Evolutionary conservation across 1,140 invertebrate genomes (phyloP).

Genomic region (Mercenaria mercenaria): DNA sequence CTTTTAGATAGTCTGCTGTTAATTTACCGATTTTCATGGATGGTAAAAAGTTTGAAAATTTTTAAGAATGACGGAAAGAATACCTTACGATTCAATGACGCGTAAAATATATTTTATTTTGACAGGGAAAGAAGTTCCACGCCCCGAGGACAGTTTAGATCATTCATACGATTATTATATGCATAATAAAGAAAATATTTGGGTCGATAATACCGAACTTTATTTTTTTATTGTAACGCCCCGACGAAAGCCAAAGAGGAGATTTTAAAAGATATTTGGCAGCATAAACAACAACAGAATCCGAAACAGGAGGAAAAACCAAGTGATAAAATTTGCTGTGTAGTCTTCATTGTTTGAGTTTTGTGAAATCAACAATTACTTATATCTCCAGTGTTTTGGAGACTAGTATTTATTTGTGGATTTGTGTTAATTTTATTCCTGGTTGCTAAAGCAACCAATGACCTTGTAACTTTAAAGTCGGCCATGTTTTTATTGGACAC

Average conservation of each 20-base stretch:
- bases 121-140: conserved; percentile 75
- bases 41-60: conserved; percentile 67
- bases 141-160: conserved; percentile 68
- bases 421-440: conserved; percentile 76
- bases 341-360: conserved; percentile 16
- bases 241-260: conserved; percentile 79
- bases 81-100: conserved; percentile 79
- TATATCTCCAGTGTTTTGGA: conserved; percentile 77
- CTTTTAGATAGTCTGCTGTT: conserved; percentile 76
- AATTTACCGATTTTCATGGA: conserved; percentile 78
- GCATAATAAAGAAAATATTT: conserved; percentile 72
- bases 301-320: conserved; percentile 50
- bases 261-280: conserved; percentile 80
- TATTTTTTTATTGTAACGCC: conserved; percentile 75
- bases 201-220: conserved; percentile 70
- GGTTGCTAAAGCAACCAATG: conserved; percentile 76
- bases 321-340: conserved; percentile 39
- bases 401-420: conserved; percentile 72
- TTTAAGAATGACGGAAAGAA: conserved; percentile 74
- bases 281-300: conserved; percentile 75
- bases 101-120: conserved; percentile 79
- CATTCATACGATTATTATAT: conserved; percentile 73
- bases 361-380: conserved; percentile 63
- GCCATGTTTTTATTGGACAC: conserved; percentile 77
- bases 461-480: conserved; percentile 76